Conservation (phyloP, 2,888 invertebrate genomes). For the Pasiphila rectangulata region DNA sequence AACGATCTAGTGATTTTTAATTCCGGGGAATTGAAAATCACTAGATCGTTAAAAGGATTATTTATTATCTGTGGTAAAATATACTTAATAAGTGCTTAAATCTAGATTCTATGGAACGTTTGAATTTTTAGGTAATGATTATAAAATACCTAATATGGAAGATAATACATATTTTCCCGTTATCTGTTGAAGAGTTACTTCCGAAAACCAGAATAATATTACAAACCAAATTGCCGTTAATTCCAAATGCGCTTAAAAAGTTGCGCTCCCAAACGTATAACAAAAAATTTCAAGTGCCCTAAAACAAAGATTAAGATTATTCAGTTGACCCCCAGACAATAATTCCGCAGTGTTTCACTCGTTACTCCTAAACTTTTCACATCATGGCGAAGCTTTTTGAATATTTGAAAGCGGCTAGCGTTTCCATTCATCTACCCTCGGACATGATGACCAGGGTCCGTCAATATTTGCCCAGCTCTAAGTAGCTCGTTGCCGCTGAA, state of each 20-base stretch:
- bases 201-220: constrained; percentile 3
- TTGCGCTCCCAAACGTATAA: constrained; percentile 19
- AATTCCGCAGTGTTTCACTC: constrained; percentile 23
- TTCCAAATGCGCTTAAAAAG: constrained; percentile 4
- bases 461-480: constrained; percentile 74
- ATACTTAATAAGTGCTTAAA: too few species aligned
- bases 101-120: too few species aligned
- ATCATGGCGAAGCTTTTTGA: constrained; percentile 33
- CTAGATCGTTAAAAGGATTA: too few species aligned
- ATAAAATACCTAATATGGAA: too few species aligned
- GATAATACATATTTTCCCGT: too few species aligned
- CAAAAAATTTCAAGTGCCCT: constrained; percentile 22
- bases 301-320: constrained; percentile 27
- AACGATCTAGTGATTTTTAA: too few species aligned
- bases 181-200: too few species aligned
- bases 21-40: too few species aligned
- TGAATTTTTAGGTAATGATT: too few species aligned
- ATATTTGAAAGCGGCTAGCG: constrained; percentile 54
- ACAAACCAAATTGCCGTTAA: background rate
- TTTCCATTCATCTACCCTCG: constrained; percentile 55
- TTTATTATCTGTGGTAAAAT: too few species aligned
- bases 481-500: constrained; percentile 73
- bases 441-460: constrained; percentile 72
- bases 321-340: constrained; percentile 27
- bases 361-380: constrained; percentile 32